phyloP scores from a whole-genome alignment of 1,140 invertebrate genomes.

The Zaprionus ghesquierei region DNA sequence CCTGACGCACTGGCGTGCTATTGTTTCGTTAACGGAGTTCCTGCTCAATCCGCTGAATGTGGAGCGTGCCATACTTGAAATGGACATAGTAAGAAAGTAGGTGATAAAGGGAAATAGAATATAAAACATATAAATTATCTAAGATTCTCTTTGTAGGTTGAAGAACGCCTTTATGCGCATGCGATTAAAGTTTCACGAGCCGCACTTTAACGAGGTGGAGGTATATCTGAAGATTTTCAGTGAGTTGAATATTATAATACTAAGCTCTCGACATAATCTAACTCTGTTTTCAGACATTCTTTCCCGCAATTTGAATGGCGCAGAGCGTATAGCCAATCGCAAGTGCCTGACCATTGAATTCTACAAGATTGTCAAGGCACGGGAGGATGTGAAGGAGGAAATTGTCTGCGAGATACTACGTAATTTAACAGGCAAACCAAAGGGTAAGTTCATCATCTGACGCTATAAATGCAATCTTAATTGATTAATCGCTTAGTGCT shows the following conservation, averaged over 20 bases:
- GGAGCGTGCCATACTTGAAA: conserved; percentile 55
- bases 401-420: conserved; percentile 55
- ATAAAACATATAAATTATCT: not conserved
- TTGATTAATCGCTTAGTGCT: conserved; percentile 33
- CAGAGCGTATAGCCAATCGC: conserved; percentile 47
- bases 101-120: not conserved
- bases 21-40: conserved; percentile 62
- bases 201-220: conserved; percentile 47
- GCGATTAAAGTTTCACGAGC: conserved; percentile 36
- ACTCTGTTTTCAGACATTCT: conserved; percentile 43
- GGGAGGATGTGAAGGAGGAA: conserved; percentile 14
- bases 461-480: not conserved
- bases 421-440: conserved; percentile 61
- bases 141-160: conserved; percentile 19
- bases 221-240: conserved; percentile 61
- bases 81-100: conserved; percentile 68
- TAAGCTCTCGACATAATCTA: too few relatives aligned
- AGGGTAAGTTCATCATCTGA: conserved; percentile 35
- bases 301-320: conserved; percentile 59
- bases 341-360: conserved; percentile 58
- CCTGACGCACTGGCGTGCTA: conserved; percentile 54
- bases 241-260: conserved; percentile 13
- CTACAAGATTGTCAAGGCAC: conserved; percentile 52
- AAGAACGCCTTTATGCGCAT: conserved; percentile 66
- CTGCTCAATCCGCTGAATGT: conserved; percentile 63